Percentiles rank a stretch among this genome's conserved stretches.
Evolutionary conservation across 1,140 invertebrate species (phyloP).

Genomic region (Lycorma delicatula): DNA sequence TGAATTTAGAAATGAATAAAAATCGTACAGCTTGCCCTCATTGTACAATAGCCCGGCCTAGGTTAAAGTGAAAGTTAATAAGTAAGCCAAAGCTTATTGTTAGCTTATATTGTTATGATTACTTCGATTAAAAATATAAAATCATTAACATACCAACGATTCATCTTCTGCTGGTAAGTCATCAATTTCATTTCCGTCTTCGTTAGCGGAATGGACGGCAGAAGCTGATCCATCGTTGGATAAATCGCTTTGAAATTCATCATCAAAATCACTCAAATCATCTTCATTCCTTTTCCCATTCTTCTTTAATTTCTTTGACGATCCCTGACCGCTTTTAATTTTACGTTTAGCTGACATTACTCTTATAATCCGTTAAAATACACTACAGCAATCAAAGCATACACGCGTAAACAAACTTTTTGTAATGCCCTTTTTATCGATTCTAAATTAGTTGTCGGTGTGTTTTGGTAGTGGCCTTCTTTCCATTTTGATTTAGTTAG

Average conservation of each 20-base stretch:
- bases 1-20: too few relatives aligned
- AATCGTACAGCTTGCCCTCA: too few relatives aligned
- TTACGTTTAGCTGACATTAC: slow-evolving; percentile 21
- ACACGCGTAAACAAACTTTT: slow-evolving; percentile 3
- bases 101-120: too few relatives aligned
- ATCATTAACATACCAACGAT: slow-evolving; percentile 12
- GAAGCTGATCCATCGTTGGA: slow-evolving; percentile 18
- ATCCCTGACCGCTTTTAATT: slow-evolving; percentile 10
- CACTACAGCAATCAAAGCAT: background rate
- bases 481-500: slow-evolving; percentile 7
- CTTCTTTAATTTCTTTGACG: slow-evolving; percentile 19
- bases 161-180: slow-evolving; percentile 12
- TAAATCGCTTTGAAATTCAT: slow-evolving; percentile 20
- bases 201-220: background rate
- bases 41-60: too few relatives aligned
- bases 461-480: slow-evolving; percentile 1
- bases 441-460: slow-evolving; percentile 5
- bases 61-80: too few relatives aligned
- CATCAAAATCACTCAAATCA: slow-evolving; percentile 22
- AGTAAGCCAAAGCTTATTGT: too few relatives aligned
- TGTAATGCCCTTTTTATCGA: slow-evolving; percentile 3
- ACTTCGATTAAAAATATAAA: too few relatives aligned
- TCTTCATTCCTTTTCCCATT: slow-evolving; percentile 19
- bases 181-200: slow-evolving; percentile 13
- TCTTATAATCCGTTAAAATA: background rate